Base-by-base conservation (phyloP, 2,797 vertebrate species). In the Corythornis leucogaster region DNA sequence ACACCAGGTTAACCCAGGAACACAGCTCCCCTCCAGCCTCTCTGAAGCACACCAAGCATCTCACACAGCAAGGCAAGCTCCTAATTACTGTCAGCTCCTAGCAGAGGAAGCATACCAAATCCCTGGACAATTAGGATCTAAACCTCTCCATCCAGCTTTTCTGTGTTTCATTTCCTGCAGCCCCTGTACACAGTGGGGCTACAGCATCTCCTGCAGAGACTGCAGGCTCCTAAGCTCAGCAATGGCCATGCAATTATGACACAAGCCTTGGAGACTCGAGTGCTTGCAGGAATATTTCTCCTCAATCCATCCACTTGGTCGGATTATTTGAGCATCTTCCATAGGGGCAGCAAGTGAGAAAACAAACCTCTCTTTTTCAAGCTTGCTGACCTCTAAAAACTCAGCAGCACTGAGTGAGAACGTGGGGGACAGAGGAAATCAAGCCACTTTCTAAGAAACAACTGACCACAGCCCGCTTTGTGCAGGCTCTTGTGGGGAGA, bases 141-240 rank as follows among this genome's bases (percentile, higher is more conserved):
- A 85, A 82, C 62, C 35, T 73, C 92, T 88, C 89, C 90, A 85
- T 88, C 54, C 85, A 91, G 81, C 71, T 43, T 9, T 51, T 30
- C 86, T 61, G 90, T 22, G 85, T 91, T 80, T 89, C 89, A 87
- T 94, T 95, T 95, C 93, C 93, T 91, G 75, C 89, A 93, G 94
- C 83, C 79, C 79, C 84, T 9, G 71, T 1, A 9, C 75, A 26
- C 84, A 68, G 90, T 90, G 81, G 93, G 90, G 75, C 78, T 15
- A 16, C 43, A 4, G 75, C 80, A 85, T 5, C 92, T 80, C 94
- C 93, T 21, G 88, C 8, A 0, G 71, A 85, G 93, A 8, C 85
- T 15, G 67, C 87, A 1, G 16, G 3, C 89, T 88, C 75, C 89
- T 11, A 11, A 40, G 45, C 81, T 85, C 84, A 6, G 83, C 50